These are phyloP conservation scores for Drosophila athabasca DNA, from an alignment of 1,140 invertebrate genomes.

Conservation along the genomic window DNA sequence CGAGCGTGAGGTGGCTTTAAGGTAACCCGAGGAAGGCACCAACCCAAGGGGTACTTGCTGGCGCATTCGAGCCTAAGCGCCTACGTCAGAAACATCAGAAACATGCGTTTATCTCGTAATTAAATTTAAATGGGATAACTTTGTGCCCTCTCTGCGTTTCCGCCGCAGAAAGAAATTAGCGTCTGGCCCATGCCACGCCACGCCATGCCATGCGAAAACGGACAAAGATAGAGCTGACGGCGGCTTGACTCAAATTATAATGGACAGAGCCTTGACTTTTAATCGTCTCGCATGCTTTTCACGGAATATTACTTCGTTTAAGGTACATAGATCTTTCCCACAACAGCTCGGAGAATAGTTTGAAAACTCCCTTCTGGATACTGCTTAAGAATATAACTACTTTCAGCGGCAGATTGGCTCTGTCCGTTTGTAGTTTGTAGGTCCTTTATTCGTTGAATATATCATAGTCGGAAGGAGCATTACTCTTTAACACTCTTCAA, in stretches of 20 bases:
- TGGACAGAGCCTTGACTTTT: constrained; percentile 25
- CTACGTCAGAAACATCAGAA: constrained; percentile 45
- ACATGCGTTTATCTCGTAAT: constrained; percentile 62
- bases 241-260: constrained; percentile 16
- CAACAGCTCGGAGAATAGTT: too few species aligned
- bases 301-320: neutral
- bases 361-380: too few species aligned
- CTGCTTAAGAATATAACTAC: too few species aligned
- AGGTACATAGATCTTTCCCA: too few species aligned
- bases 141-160: constrained; percentile 32
- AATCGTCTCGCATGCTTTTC: constrained; percentile 1
- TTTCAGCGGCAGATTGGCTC: too few species aligned
- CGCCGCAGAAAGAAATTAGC: constrained; percentile 49
- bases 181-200: constrained; percentile 30
- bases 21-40: constrained; percentile 13
- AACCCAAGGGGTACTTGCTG: constrained; percentile 13
- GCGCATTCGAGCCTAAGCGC: constrained; percentile 40
- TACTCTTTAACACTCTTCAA: neutral
- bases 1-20: too few species aligned
- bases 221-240: constrained; percentile 21
- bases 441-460: constrained; percentile 6
- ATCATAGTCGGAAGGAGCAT: neutral
- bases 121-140: constrained; percentile 64
- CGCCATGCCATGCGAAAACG: constrained; percentile 2
- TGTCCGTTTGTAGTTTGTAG: neutral